These are phyloP conservation scores for Lissocephala sabroskyi DNA, from an alignment of 2,888 invertebrate species.

Conservation along the genomic window DNA sequence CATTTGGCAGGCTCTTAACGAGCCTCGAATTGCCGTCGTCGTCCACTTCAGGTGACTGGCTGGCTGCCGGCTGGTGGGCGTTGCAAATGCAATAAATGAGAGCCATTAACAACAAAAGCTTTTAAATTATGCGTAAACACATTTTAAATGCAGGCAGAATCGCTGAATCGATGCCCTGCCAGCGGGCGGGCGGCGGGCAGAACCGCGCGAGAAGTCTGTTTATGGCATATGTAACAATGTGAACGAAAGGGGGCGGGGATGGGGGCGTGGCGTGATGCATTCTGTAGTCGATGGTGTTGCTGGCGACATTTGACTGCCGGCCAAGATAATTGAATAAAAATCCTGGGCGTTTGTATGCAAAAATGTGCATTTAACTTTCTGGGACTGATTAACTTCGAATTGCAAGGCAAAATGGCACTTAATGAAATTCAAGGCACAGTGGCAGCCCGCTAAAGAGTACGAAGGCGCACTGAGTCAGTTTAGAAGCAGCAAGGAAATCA, in stretches of 20 bases:
- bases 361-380: conserved; percentile 5
- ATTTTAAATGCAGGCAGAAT: conserved; percentile 7
- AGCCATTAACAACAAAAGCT: conserved; percentile 41
- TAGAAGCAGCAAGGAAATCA: too few species aligned
- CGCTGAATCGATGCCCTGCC: not conserved
- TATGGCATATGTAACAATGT: conserved; percentile 24
- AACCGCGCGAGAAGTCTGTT: conserved; percentile 6
- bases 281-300: conserved; percentile 8
- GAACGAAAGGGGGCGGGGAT: conserved; percentile 9
- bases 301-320: conserved; percentile 9
- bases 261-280: too few species aligned
- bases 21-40: too few species aligned
- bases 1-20: too few species aligned
- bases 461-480: too few species aligned
- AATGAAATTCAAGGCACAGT: too few species aligned
- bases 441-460: too few species aligned
- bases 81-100: conserved; percentile 45
- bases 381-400: conserved; percentile 3
- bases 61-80: conserved; percentile 17
- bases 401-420: not conserved
- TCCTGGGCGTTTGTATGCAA: conserved; percentile 4
- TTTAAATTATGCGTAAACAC: conserved; percentile 41
- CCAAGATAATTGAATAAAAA: conserved; percentile 9
- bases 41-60: too few species aligned
- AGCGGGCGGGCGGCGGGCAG: conserved; percentile 1